phyloP scores from a whole-genome alignment of 2,113 vertebrate genomes.

The Salvator merianae region DNA sequence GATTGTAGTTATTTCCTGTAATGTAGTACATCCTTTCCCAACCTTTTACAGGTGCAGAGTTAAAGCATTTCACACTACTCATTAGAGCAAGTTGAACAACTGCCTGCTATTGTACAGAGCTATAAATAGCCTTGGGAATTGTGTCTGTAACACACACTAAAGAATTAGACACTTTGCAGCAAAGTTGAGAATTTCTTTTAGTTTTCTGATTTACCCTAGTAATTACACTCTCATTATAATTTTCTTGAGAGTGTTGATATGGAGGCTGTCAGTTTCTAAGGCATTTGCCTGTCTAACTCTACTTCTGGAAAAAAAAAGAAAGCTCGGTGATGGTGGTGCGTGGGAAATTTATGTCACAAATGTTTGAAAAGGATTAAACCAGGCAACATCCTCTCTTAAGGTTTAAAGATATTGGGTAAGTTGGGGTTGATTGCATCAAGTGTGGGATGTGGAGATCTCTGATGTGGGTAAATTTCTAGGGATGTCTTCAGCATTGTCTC shows the following conservation, averaged over 20 bases:
- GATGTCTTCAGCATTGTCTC: no score
- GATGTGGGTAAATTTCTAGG: background rate
- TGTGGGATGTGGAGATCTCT: background rate
- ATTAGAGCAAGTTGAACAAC: slow-evolving; percentile 61
- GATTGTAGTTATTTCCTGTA: no score
- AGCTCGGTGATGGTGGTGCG: background rate
- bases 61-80: slow-evolving; percentile 66
- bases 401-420: background rate
- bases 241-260: slow-evolving; percentile 24
- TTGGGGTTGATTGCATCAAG: no score
- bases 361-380: slow-evolving; percentile 3
- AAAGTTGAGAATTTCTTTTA: slow-evolving; percentile 54
- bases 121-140: slow-evolving; percentile 61
- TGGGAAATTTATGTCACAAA: slow-evolving; percentile 7
- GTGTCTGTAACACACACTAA: slow-evolving; percentile 43
- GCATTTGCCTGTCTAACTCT: background rate
- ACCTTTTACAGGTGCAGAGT: background rate
- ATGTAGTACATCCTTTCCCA: no score
- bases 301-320: background rate
- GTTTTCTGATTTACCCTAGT: slow-evolving; percentile 39
- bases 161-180: slow-evolving; percentile 48
- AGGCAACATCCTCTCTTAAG: background rate
- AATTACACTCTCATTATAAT: slow-evolving; percentile 52
- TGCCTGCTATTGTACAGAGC: slow-evolving; percentile 43
- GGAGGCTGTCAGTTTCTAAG: slow-evolving; percentile 36